Evolutionary conservation across 64 coral and sea anemone genomes (phyloP).

Genomic region (Orbicella faveolata): DNA sequence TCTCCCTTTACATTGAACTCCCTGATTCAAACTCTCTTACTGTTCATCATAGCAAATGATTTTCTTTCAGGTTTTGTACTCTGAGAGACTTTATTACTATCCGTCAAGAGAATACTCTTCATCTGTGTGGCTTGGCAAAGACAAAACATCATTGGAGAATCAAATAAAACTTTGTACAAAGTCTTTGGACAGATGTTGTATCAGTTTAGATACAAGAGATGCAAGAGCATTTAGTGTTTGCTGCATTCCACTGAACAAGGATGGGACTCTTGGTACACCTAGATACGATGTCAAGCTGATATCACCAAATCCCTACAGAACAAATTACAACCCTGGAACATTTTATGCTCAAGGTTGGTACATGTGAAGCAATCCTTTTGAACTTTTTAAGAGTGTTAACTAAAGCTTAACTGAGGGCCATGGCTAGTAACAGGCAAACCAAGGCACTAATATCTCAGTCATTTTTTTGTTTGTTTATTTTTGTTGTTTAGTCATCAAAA

Average conservation of each 20-base stretch:
- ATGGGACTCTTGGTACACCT: constrained; percentile 49
- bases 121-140: constrained; percentile 60
- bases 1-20: too few relatives aligned
- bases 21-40: not conserved
- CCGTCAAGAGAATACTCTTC: constrained; percentile 59
- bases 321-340: not conserved
- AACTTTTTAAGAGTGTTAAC: too few relatives aligned
- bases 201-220: constrained; percentile 21
- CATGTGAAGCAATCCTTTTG: not conserved
- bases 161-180: constrained; percentile 70
- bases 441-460: too few relatives aligned
- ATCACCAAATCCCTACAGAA: constrained; percentile 30
- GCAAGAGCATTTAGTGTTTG: constrained; percentile 65
- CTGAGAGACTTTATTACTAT: constrained; percentile 85
- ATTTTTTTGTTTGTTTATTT: too few relatives aligned
- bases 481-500: too few relatives aligned
- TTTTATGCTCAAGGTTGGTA: constrained; percentile 75
- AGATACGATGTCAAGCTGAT: constrained; percentile 55
- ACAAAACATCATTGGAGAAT: constrained; percentile 42
- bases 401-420: too few relatives aligned
- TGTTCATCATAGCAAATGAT: not conserved
- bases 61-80: constrained; percentile 56
- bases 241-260: constrained; percentile 41
- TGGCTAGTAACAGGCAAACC: too few relatives aligned
- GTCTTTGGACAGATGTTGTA: constrained; percentile 30